Base-by-base conservation (phyloP, 2,797 vertebrate species). In the Aldrovandia affinis region DNA sequence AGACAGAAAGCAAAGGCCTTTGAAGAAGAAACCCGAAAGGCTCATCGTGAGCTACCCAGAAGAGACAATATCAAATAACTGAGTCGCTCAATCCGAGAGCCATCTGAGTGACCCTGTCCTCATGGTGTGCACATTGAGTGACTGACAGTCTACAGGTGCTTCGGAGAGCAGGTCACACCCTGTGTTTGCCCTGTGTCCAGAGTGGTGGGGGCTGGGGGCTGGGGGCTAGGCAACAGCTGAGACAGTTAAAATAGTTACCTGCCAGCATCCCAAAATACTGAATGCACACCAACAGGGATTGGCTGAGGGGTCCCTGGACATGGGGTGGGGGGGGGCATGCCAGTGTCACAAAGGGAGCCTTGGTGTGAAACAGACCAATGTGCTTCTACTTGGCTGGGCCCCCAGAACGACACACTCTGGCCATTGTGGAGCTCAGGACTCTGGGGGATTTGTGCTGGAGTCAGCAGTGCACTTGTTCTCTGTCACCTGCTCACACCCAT, bases 101-200 rank as follows among this genome's bases (percentile, higher is more conserved):
- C 42, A 14, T 77, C 22, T 25, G n/a, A 28, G 78, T 55, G 78
- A 79, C 28, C n/a, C 78, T 79, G 78, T 54, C 50, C 8, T 14
- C 44, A 14, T 73, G 36, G 68, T 42, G 33, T 39, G 68, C 22
- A n/a, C 25, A 12, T 10, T 44, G 73, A 42, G 78, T 92, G 92
- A 93, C 54, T 87, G 93, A 93, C 88, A 86, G 89, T 80, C 80
- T 83, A 86, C 93, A 93, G 90, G 86, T 93, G 92, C 20, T 61
- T 88, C 83, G 84, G 77, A 84, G 81, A 79, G 65, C 57, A 36
- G 55, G 25, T 36, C 28, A 52, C 28, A 36, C 15, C 78, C 44
- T 42, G 78, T 30, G 47, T 44, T 22, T 73, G 54, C 42, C 44
- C 77, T n/a, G 65, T 8, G 81, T 83, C 83, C 84, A 44, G 65